phyloP scores from a whole-genome alignment of 2,797 vertebrate species.

The Rhabdomys pumilio region DNA sequence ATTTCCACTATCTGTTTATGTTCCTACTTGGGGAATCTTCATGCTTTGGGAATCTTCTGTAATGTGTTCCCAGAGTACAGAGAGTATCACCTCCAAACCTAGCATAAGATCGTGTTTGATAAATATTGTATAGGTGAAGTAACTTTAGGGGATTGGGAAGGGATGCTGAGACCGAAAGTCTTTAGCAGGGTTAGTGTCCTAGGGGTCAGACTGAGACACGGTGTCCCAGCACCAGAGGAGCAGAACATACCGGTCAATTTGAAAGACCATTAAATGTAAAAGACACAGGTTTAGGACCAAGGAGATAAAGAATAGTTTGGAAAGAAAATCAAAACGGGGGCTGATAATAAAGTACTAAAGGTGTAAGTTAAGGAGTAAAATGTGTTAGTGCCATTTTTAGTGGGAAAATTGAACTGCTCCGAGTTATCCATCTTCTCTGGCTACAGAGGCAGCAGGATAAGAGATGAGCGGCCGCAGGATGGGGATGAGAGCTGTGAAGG shows the following conservation, averaged over 20 bases:
- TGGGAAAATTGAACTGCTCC: slow-evolving; percentile 22
- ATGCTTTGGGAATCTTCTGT: slow-evolving; percentile 27
- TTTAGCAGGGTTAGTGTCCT: background rate
- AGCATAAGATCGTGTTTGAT: slow-evolving; percentile 21
- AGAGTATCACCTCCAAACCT: slow-evolving; percentile 30
- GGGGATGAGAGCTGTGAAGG: too few relatives aligned
- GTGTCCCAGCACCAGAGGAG: background rate
- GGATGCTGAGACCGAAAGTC: background rate
- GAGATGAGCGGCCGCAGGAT: background rate
- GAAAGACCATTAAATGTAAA: background rate
- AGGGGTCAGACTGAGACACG: background rate
- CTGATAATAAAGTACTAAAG: background rate
- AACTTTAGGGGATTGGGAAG: slow-evolving; percentile 5
- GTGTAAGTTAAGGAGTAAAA: background rate
- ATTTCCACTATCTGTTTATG: slow-evolving; percentile 53
- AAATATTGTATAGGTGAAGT: slow-evolving; percentile 20
- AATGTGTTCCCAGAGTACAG: background rate
- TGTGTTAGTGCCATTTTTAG: slow-evolving; percentile 24
- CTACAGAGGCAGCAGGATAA: background rate
- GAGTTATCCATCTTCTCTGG: slow-evolving; percentile 44
- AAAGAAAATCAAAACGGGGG: slow-evolving; percentile 1
- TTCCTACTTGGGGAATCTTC: background rate
- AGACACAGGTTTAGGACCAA: slow-evolving; percentile 11
- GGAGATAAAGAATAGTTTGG: slow-evolving; percentile 10
- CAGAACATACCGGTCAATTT: background rate